Conservation (phyloP, 1,140 invertebrate species). For the Lutraria rhynchaena region DNA sequence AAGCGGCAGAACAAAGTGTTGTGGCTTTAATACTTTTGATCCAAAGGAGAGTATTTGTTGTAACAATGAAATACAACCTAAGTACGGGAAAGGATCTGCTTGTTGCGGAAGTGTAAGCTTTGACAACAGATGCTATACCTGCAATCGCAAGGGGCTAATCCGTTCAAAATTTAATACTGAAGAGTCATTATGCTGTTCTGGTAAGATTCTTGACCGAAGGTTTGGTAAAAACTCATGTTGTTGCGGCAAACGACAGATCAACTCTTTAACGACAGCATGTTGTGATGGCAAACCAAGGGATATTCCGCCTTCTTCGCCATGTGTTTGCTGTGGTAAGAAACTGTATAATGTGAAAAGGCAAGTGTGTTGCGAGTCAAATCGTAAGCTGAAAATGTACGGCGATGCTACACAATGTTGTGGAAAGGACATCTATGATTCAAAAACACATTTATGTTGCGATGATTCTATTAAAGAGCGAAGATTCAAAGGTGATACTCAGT, state of each 20-base stretch:
- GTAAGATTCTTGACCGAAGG: not conserved
- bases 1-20: not conserved
- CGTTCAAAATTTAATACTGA: not conserved
- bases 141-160: not conserved
- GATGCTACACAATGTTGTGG: conserved; percentile 24
- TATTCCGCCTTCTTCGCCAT: conserved; percentile 1
- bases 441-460: conserved; percentile 26
- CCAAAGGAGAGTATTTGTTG: conserved; percentile 7
- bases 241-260: not conserved
- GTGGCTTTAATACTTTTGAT: not conserved
- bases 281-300: not conserved
- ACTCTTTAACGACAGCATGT: not conserved
- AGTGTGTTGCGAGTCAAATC: conserved; percentile 17
- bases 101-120: conserved; percentile 1
- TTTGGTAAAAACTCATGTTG: conserved; percentile 27
- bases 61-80: conserved; percentile 2
- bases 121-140: not conserved
- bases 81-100: not conserved
- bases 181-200: conserved; percentile 22
- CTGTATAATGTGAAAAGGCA: conserved; percentile 14
- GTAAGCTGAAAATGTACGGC: not conserved
- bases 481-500: conserved; percentile 16
- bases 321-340: conserved; percentile 29
- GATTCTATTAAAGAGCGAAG: not conserved
- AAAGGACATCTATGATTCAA: conserved; percentile 15